A percentile compares a stretch with the other conserved stretches of the same genome.
Conservation (phyloP, 2,113 vertebrate species). For the Pelobates fuscus region DNA sequence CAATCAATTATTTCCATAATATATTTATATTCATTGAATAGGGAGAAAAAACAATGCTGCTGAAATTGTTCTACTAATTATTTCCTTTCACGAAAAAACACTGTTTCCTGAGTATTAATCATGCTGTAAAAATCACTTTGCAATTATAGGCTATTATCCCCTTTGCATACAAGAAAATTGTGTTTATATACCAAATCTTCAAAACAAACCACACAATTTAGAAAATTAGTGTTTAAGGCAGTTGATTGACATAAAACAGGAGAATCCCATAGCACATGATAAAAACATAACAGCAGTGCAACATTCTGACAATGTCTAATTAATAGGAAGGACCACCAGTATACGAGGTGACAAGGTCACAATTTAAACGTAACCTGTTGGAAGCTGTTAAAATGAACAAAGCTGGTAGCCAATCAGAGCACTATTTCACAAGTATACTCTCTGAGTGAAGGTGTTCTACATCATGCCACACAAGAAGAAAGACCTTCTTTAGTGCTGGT, state of each 20-base stretch:
- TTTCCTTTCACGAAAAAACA: constrained; percentile 68
- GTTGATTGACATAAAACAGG: constrained; percentile 39
- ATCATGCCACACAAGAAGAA: constrained; percentile 25
- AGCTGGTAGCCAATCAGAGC: neutral
- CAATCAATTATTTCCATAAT: constrained; percentile 79
- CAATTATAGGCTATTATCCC: constrained; percentile 51
- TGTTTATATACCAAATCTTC: constrained; percentile 43
- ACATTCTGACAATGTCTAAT: constrained; percentile 33
- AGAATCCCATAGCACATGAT: constrained; percentile 29
- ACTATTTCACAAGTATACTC: neutral
- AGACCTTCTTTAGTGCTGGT: no score
- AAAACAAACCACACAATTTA: constrained; percentile 30
- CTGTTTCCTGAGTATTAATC: constrained; percentile 71
- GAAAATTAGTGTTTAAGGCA: constrained; percentile 25
- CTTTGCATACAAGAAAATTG: constrained; percentile 36
- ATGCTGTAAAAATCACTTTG: constrained; percentile 67
- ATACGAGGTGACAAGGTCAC: constrained; percentile 30
- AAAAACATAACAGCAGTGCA: constrained; percentile 25
- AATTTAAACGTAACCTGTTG: constrained; percentile 18
- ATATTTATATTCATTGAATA: constrained; percentile 73
- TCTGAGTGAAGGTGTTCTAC: constrained; percentile 1
- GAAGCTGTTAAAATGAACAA: constrained; percentile 10
- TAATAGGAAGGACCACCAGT: constrained; percentile 39
- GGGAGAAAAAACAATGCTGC: constrained; percentile 33
- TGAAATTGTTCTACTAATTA: constrained; percentile 73